phyloP scores from a whole-genome alignment of 2,888 invertebrate species.

The Agrotis segetum region DNA sequence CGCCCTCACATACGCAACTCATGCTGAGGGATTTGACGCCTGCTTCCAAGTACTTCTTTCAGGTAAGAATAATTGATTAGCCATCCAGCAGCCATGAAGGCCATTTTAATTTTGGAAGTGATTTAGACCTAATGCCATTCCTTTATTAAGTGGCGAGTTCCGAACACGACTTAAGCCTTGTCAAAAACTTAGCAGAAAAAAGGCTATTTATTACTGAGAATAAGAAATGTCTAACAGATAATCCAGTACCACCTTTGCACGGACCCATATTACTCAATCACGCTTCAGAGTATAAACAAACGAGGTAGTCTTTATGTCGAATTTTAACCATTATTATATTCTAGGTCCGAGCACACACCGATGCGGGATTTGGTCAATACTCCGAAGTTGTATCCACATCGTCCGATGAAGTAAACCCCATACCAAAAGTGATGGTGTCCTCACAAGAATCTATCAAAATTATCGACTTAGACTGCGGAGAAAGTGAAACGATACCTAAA shows the following conservation, averaged over 20 bases:
- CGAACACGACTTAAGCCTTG: too few species aligned
- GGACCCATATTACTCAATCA: background rate
- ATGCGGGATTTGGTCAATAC: constrained; percentile 94
- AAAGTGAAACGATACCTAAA: constrained; percentile 91
- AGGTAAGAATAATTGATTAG: constrained; percentile 81
- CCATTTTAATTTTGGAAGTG: too few species aligned
- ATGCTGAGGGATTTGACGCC: constrained; percentile 90
- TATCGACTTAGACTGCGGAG: constrained; percentile 94
- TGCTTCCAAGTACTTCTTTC: constrained; percentile 93
- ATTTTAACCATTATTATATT: background rate
- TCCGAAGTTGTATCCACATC: constrained; percentile 91
- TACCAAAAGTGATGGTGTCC: constrained; percentile 95
- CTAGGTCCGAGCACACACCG: constrained; percentile 95
- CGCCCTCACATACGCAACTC: constrained; percentile 90
- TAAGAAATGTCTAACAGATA: too few species aligned
- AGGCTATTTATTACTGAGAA: too few species aligned
- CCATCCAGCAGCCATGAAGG: background rate
- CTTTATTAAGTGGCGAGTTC: too few species aligned
- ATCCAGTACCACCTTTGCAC: too few species aligned
- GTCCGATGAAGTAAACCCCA: constrained; percentile 94
- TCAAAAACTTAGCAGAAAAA: too few species aligned
- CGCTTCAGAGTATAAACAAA: background rate
- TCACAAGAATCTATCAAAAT: constrained; percentile 94
- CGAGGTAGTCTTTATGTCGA: too few species aligned
- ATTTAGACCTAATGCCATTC: too few species aligned